phyloP scores from a whole-genome alignment of 2,113 vertebrate species.

The Lophura nycthemera region DNA sequence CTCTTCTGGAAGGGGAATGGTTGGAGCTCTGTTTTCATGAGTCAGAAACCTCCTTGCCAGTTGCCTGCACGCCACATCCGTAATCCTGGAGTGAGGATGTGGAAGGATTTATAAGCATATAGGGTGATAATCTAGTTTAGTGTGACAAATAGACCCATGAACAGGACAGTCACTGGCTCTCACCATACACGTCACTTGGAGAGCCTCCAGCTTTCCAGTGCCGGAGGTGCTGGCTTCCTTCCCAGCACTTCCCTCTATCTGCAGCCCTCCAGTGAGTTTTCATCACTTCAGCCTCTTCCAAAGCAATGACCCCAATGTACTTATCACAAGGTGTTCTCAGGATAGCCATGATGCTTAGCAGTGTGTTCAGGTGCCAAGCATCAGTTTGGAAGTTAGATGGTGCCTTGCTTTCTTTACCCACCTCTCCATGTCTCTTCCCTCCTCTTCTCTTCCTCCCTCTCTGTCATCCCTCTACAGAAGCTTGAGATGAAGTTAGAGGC shows the following conservation, averaged over 20 bases:
- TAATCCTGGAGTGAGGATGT: not conserved
- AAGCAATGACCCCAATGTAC: not conserved
- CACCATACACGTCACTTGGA: slow-evolving; percentile 9
- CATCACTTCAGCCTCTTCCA: not conserved
- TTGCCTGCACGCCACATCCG: slow-evolving; percentile 1
- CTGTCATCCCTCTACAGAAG: not conserved
- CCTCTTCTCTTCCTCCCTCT: not conserved
- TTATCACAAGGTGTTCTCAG: not conserved
- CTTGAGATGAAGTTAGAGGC: not conserved
- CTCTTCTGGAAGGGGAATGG: not conserved
- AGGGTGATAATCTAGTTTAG: slow-evolving; percentile 56
- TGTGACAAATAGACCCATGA: slow-evolving; percentile 49
- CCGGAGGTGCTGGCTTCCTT: slow-evolving; percentile 43
- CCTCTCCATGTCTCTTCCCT: not conserved
- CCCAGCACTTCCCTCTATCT: slow-evolving; percentile 20
- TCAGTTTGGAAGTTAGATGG: not conserved
- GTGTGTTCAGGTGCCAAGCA: not conserved
- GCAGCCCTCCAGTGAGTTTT: slow-evolving; percentile 46
- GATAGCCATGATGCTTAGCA: not conserved
- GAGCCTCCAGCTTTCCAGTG: slow-evolving; percentile 33
- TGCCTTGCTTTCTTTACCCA: not conserved
- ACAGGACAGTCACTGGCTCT: slow-evolving; percentile 25
- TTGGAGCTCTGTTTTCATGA: not conserved
- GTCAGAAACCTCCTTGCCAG: not conserved
- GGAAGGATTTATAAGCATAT: slow-evolving; percentile 49